Evolutionary conservation across 1,140 invertebrate species (phyloP), one percentile per base, ranked within the genome.

Genomic region (Aphelenchoides avenae): DNA sequence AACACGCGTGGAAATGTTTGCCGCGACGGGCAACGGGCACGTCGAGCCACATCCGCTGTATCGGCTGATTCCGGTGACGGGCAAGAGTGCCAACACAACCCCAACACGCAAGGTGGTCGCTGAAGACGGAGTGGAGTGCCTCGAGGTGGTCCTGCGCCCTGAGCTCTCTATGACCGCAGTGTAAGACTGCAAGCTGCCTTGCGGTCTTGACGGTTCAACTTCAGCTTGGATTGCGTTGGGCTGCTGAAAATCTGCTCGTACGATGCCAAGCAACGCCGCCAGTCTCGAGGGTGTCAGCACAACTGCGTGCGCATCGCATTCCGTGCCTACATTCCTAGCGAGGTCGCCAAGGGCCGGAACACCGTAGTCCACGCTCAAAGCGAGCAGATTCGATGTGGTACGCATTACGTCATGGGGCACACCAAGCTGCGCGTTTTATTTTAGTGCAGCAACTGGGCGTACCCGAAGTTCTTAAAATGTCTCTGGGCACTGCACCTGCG

Each of bases 281-380:
- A n/a, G 55, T 3, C 60, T 36, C 48, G 33, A 26, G 31, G 27
- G 6, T 11, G 36, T 31, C 58, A 94, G 79, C 92, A 92, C 76
- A n/a, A n/a, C n/a, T 92, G 89, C 0, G 92, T 91, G 0, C 84
- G 91, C n/a, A 87, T 96, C 85, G 87, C 94, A 3, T 94, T 94
- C 77, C 83, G 91, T 42, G 87, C 88, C 0, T 86, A 84, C 33
- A 82, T 94, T 53, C 79, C 84, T 4, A 84, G 87, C 73, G 88
- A 88, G 1, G 81, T 80, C 7, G 88, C 22, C 1, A 47, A 46
- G 90, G 78, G 88, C 39, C 33, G 40, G 5, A 51, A 27, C 37
- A 65, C 27, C n/a, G 33, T 87, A 0, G 80, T 96, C n/a, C 91
- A 95, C 82, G 85, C 87, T 47, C 87, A 88, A 70, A 94, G 90